Conservation (phyloP, 2,113 vertebrate genomes). For the Puffinus mauretanicus region DNA sequence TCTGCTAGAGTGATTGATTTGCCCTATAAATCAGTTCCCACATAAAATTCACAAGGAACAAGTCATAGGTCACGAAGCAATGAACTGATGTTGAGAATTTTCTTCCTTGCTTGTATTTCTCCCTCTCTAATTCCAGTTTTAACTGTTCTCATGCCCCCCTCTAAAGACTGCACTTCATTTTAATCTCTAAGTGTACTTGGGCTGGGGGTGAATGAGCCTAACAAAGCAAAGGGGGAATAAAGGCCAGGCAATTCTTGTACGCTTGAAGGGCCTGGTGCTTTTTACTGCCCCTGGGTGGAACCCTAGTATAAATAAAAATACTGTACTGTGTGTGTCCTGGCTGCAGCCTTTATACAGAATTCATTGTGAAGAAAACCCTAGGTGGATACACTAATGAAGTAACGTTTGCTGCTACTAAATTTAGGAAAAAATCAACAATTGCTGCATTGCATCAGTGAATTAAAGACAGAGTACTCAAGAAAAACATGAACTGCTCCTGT, state of each 20-base stretch:
- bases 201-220: not conserved
- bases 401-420: not conserved
- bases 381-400: not conserved
- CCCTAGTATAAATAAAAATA: not conserved
- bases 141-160: not conserved
- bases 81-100: not conserved
- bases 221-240: not conserved
- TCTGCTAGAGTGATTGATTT: not conserved
- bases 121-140: not conserved
- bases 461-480: not conserved
- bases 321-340: not conserved
- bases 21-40: not conserved
- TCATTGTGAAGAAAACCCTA: not conserved
- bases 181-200: not conserved
- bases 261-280: not conserved
- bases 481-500: not conserved
- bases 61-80: not conserved
- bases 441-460: not conserved
- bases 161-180: not conserved
- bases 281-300: not conserved
- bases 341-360: not conserved
- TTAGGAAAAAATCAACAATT: not conserved
- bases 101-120: not conserved
- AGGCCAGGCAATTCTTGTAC: not conserved
- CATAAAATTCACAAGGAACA: not conserved